These are phyloP conservation scores for Nettapus auritus DNA, from an alignment of 2,113 vertebrate genomes.

Conservation along the genomic window DNA sequence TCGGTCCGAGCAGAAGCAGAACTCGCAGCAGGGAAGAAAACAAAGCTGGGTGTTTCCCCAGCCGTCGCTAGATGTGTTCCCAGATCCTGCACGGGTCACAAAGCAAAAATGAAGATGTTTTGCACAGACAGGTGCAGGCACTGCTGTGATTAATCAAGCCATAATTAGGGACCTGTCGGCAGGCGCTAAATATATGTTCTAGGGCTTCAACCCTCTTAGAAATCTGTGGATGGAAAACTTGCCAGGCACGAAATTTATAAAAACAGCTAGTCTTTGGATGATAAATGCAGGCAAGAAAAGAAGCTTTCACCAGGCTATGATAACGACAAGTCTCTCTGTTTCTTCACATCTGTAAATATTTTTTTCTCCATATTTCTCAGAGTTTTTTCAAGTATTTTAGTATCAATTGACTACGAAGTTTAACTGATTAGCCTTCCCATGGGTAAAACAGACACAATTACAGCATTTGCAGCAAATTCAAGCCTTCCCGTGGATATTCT, in stretches of 20 bases:
- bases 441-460: not conserved
- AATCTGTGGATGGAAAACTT: slow-evolving; percentile 58
- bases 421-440: not conserved
- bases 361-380: not conserved
- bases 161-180: slow-evolving; percentile 70
- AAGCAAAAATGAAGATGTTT: slow-evolving; percentile 66
- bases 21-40: not conserved
- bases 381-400: not conserved
- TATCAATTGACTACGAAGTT: not conserved
- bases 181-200: slow-evolving; percentile 67
- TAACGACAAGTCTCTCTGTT: not conserved
- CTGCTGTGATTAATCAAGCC: slow-evolving; percentile 72
- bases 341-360: not conserved
- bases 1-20: not conserved
- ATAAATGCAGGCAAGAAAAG: slow-evolving; percentile 31
- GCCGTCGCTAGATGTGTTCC: not conserved
- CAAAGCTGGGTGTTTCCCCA: not conserved
- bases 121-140: slow-evolving; percentile 70
- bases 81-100: slow-evolving; percentile 29
- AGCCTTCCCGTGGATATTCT: not conserved
- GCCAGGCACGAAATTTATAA: slow-evolving; percentile 57
- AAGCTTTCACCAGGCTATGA: slow-evolving; percentile 7
- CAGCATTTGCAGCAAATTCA: not conserved
- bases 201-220: slow-evolving; percentile 57
- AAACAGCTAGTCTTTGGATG: not conserved